A percentile compares a stretch with the other conserved stretches of the same genome.
Evolutionary conservation across 1,140 invertebrate species (phyloP).

Genomic region (Chironomus tepperi): DNA sequence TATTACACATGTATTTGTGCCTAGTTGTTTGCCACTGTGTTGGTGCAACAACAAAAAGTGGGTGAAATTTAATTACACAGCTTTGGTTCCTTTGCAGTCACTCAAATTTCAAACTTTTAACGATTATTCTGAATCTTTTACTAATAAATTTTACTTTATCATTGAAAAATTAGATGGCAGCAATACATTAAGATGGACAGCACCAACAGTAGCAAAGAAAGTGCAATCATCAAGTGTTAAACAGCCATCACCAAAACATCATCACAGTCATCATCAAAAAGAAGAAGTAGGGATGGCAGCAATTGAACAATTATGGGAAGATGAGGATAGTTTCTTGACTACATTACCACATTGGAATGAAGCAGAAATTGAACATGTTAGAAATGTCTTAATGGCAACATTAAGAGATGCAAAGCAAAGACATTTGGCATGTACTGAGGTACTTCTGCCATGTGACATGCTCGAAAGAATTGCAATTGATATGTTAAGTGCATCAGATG

Average conservation of each 20-base stretch:
- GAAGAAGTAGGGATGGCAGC: background rate
- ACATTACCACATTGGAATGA: background rate
- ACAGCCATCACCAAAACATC: background rate
- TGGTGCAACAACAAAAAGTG: background rate
- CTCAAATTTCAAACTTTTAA: background rate
- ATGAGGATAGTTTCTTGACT: background rate
- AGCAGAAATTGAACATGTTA: background rate
- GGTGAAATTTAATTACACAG: background rate
- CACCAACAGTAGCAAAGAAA: background rate
- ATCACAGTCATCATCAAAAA: background rate
- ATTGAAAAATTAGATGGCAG: background rate
- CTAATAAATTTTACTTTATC: too few species aligned
- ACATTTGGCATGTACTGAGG: background rate
- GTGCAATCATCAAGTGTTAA: background rate
- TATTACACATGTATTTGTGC: background rate
- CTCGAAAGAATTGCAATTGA: background rate
- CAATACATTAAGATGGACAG: background rate
- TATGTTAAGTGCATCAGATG: background rate
- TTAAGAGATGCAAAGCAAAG: conserved; percentile 1
- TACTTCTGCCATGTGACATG: background rate
- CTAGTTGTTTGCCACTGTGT: too few species aligned
- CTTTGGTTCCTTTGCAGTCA: too few species aligned
- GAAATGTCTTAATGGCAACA: background rate
- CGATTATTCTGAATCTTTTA: too few species aligned
- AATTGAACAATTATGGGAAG: background rate